Evolutionary conservation across 2,113 vertebrate species (phyloP).

Genomic region (Mormyrus iriodes): DNA sequence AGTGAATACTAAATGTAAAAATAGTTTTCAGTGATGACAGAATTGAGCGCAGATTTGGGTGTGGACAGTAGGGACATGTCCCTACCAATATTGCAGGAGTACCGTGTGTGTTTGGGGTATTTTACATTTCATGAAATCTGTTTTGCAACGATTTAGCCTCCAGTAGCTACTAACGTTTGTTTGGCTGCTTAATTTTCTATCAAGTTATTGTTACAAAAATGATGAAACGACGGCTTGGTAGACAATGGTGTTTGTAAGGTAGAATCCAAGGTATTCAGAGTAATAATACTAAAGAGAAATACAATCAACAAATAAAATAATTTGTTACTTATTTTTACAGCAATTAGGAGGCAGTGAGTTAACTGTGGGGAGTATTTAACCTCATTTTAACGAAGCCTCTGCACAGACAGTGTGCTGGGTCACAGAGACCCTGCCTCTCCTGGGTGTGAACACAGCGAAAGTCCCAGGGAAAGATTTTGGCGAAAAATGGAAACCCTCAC

Average conservation of each 20-base stretch:
- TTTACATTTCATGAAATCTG: not conserved
- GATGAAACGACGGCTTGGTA: not conserved
- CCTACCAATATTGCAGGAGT: not conserved
- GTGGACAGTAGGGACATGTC: not conserved
- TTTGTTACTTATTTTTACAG: not conserved
- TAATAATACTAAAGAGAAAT: not conserved
- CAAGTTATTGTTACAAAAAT: not conserved
- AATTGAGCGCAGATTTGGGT: not conserved
- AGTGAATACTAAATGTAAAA: not conserved
- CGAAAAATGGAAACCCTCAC: not conserved
- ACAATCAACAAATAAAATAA: not conserved
- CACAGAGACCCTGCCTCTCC: too few relatives aligned
- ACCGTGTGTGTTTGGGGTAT: not conserved
- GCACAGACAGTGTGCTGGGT: not conserved
- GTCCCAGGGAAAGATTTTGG: not conserved
- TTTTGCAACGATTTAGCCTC: not conserved
- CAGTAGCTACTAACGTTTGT: not conserved
- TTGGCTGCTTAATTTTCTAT: not conserved
- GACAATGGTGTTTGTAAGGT: not conserved
- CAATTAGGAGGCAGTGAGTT: not conserved
- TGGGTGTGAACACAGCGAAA: not conserved
- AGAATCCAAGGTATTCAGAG: not conserved
- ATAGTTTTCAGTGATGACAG: not conserved
- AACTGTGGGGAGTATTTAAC: not conserved
- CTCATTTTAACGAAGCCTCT: not conserved